Percentiles rank a stretch among this genome's conserved stretches.
These are phyloP conservation scores for Sinodicranocentrus sp. DNA, from an alignment of 2,888 invertebrate genomes.

Conservation along the genomic window DNA sequence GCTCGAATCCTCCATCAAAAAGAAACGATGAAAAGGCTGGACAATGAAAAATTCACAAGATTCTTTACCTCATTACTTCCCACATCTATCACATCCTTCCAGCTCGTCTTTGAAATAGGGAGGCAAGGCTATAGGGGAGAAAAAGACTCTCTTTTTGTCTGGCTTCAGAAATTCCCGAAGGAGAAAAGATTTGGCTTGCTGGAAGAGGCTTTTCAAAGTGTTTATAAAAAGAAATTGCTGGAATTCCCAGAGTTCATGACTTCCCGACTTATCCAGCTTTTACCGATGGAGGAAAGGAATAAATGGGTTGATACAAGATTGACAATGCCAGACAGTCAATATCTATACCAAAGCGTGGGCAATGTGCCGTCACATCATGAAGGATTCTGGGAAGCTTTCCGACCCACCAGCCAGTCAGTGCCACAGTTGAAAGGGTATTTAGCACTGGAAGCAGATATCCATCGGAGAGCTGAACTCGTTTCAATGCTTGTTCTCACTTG, in stretches of 20 bases:
- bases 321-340: constrained; percentile 47
- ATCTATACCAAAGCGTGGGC: constrained; percentile 53
- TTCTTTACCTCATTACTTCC: constrained; percentile 67
- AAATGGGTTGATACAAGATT: constrained; percentile 67
- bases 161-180: constrained; percentile 66
- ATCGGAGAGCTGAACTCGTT: constrained; percentile 61
- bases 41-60: constrained; percentile 60
- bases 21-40: constrained; percentile 58
- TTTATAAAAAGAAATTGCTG: constrained; percentile 61
- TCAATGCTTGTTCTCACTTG: constrained; percentile 64
- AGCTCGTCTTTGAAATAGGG: constrained; percentile 66
- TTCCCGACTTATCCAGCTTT: constrained; percentile 58
- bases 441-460: constrained; percentile 62
- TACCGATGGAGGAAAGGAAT: constrained; percentile 54
- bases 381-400: constrained; percentile 72
- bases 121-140: constrained; percentile 56
- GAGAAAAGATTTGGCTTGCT: constrained; percentile 60
- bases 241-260: constrained; percentile 69
- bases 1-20: constrained; percentile 51
- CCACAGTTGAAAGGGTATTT: constrained; percentile 68
- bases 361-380: constrained; percentile 61
- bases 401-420: constrained; percentile 52
- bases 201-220: constrained; percentile 56
- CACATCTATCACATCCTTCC: constrained; percentile 59
- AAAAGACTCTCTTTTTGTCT: constrained; percentile 55